Evolutionary conservation across 1,140 invertebrate genomes (phyloP).

Genomic region (Grapholita molesta): DNA sequence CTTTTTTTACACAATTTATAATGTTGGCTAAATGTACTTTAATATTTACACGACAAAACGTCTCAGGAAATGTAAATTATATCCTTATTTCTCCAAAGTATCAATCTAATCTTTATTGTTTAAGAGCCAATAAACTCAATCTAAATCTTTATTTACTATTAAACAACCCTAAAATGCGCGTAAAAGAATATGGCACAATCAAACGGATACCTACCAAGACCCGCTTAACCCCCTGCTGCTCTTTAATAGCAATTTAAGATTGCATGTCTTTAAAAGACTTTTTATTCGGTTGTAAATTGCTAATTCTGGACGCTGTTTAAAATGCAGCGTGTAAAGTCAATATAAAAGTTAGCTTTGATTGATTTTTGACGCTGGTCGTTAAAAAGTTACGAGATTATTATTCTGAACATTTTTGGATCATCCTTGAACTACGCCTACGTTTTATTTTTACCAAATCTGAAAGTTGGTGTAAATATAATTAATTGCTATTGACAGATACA

Average conservation of each 20-base stretch:
- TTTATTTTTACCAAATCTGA: too few species aligned
- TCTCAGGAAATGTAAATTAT: background rate
- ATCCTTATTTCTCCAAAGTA: background rate
- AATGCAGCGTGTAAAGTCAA: background rate
- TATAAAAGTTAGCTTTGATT: background rate
- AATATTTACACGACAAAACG: constrained; percentile 5
- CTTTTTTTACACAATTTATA: constrained; percentile 14
- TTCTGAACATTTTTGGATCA: constrained; percentile 18
- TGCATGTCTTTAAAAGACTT: background rate
- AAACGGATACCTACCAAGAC: constrained; percentile 18
- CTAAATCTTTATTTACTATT: constrained; percentile 17
- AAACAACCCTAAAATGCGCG: constrained; percentile 13
- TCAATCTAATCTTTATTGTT: constrained; percentile 9
- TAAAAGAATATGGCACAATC: constrained; percentile 18
- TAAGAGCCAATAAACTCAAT: constrained; percentile 8
- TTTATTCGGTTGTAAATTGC: constrained; percentile 2
- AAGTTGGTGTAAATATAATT: background rate
- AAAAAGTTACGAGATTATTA: background rate
- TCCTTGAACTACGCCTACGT: constrained; percentile 18
- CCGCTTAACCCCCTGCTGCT: constrained; percentile 9
- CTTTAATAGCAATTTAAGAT: constrained; percentile 2
- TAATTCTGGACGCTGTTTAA: constrained; percentile 4
- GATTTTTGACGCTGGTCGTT: constrained; percentile 1
- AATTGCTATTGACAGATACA: background rate
- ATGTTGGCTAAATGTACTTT: background rate